Evolutionary conservation across 2,888 invertebrate species (phyloP).

Genomic region (Dendrolimus houi): DNA sequence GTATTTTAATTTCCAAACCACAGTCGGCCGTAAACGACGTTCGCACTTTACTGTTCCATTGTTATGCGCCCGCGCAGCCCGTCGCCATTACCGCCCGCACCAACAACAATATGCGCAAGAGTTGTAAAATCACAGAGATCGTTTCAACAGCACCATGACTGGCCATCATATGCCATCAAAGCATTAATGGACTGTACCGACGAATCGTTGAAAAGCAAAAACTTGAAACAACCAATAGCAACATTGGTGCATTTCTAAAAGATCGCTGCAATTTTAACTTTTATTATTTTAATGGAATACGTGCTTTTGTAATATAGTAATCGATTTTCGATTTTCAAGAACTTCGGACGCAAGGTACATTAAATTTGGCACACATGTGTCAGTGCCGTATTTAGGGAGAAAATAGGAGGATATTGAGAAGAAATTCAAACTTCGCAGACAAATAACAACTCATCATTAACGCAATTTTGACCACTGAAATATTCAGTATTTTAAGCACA

Average conservation of each 20-base stretch:
- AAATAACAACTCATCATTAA: too few species aligned
- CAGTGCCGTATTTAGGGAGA: too few species aligned
- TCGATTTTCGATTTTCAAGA: too few species aligned
- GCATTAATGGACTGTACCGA: neutral
- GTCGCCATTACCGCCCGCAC: slow-evolving; percentile 35
- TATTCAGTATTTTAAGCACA: too few species aligned
- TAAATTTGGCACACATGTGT: too few species aligned
- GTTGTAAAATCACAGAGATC: slow-evolving; percentile 39
- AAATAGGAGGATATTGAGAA: too few species aligned
- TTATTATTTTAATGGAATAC: neutral
- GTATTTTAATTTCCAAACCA: slow-evolving; percentile 76
- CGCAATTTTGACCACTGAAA: too few species aligned
- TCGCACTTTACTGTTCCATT: slow-evolving; percentile 69
- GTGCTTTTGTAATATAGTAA: too few species aligned
- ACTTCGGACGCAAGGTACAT: too few species aligned
- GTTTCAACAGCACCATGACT: slow-evolving; percentile 11
- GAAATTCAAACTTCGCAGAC: too few species aligned
- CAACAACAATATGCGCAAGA: slow-evolving; percentile 25
- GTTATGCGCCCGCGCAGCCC: slow-evolving; percentile 28
- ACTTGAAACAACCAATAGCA: neutral
- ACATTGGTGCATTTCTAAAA: neutral
- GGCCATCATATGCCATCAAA: neutral
- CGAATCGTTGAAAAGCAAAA: neutral
- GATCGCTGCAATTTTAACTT: neutral
- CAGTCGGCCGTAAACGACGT: slow-evolving; percentile 63